Evolutionary conservation across 2,113 vertebrate species (phyloP).

Genomic region (Apistogramma diplotaenia): DNA sequence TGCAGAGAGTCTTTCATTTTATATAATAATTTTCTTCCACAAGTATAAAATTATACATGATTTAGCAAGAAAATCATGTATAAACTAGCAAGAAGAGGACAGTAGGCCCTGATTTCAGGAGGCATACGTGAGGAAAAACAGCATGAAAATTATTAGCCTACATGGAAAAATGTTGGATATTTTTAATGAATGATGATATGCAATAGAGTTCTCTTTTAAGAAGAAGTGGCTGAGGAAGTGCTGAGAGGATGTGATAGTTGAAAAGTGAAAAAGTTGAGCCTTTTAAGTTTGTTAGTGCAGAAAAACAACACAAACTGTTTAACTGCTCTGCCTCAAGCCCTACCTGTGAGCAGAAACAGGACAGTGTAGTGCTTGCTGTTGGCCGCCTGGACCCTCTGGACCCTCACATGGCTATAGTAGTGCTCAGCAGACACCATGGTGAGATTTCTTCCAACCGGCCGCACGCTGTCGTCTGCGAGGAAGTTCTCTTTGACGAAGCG

Average conservation of each 20-base stretch:
- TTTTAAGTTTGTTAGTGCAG: background rate
- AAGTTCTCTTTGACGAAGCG: conserved; percentile 81
- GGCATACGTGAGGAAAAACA: no score
- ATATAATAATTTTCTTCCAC: no score
- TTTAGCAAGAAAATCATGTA: no score
- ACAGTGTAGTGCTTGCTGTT: conserved; percentile 64
- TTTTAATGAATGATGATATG: no score
- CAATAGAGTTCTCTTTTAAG: background rate
- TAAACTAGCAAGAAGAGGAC: no score
- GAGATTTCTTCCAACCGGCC: conserved; percentile 34
- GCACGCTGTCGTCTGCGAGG: conserved; percentile 71
- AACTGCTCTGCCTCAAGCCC: background rate
- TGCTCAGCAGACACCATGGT: conserved; percentile 69
- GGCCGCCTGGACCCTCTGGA: conserved; percentile 66
- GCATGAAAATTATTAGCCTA: no score
- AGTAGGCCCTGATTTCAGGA: no score
- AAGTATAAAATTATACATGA: no score
- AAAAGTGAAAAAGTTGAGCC: background rate
- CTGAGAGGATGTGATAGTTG: background rate
- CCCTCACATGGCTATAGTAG: conserved; percentile 68
- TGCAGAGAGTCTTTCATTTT: no score
- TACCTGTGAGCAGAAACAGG: conserved; percentile 79
- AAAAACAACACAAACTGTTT: background rate
- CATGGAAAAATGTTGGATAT: no score
- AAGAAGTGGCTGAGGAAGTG: background rate